Percentiles rank a stretch among this genome's conserved stretches.
These are phyloP conservation scores for Panthera tigris DNA, from an alignment of 2,113 vertebrate genomes.

Conservation along the genomic window DNA sequence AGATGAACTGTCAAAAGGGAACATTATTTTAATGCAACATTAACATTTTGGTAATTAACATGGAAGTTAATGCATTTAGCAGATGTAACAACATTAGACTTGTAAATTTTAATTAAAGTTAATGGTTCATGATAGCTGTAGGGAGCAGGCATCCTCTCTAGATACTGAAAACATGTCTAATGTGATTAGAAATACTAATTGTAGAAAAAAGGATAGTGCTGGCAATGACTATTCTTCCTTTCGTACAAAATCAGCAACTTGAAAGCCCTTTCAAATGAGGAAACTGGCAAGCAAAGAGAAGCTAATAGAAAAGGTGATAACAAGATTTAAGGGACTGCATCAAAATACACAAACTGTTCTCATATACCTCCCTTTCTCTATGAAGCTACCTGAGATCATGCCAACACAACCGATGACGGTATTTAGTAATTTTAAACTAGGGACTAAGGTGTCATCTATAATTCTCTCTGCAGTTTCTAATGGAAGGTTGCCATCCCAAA, in stretches of 20 bases:
- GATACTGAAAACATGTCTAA: conserved; percentile 86
- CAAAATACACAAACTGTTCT: conserved; percentile 27
- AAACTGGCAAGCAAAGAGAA: conserved; percentile 45
- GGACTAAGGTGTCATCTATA: conserved; percentile 67
- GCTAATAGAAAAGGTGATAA: conserved; percentile 69
- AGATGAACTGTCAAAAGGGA: conserved; percentile 89
- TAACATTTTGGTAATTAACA: conserved; percentile 90
- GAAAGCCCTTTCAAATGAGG: conserved; percentile 68
- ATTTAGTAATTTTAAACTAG: conserved; percentile 74
- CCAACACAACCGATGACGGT: conserved; percentile 69
- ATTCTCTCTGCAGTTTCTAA: conserved; percentile 75
- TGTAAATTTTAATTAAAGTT: conserved; percentile 92
- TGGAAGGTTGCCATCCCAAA: conserved; percentile 52
- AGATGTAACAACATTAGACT: conserved; percentile 90
- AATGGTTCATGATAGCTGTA: conserved; percentile 88
- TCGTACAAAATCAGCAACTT: conserved; percentile 73
- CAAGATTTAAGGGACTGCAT: conserved; percentile 59
- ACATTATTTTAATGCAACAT: conserved; percentile 88
- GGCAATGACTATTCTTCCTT: conserved; percentile 73
- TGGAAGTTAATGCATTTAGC: conserved; percentile 89
- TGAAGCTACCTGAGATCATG: conserved; percentile 65
- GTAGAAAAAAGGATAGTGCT: conserved; percentile 81
- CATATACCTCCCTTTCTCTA: conserved; percentile 50
- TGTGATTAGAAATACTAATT: conserved; percentile 87
- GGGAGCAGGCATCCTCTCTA: conserved; percentile 87